Percentiles rank a stretch among this genome's conserved stretches.
Conservation (phyloP, 2,888 invertebrate species). For the Aphodius granarius region DNA sequence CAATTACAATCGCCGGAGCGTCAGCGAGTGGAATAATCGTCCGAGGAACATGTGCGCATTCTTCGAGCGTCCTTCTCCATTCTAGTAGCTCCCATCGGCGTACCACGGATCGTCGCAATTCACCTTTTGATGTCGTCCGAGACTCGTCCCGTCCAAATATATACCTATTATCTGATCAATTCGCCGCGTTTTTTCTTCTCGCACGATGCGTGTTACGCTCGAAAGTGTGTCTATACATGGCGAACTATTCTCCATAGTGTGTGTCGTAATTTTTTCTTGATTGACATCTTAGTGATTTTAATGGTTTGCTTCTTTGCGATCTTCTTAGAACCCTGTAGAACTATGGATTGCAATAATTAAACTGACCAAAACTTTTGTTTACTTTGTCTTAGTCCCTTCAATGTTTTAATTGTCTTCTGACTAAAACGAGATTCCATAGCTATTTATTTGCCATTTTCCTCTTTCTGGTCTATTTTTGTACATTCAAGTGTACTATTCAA, state of each 20-base stretch:
- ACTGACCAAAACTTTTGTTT: not conserved
- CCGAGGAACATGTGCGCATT: constrained; percentile 11
- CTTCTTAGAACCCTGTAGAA: not conserved
- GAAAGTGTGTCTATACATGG: not conserved
- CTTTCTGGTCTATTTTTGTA: no score
- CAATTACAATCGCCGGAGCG: constrained; percentile 32
- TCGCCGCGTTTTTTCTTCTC: not conserved
- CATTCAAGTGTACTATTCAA: no score
- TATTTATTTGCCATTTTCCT: no score
- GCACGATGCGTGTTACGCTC: not conserved
- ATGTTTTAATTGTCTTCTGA: no score
- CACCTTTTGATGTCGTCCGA: not conserved
- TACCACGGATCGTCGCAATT: not conserved
- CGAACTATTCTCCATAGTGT: not conserved
- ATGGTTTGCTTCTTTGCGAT: not conserved
- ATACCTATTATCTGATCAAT: not conserved
- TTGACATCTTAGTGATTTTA: not conserved
- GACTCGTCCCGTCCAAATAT: not conserved
- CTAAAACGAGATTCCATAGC: no score
- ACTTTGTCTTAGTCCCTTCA: not conserved
- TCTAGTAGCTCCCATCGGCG: not conserved
- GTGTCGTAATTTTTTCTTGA: not conserved
- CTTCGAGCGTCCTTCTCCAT: not conserved
- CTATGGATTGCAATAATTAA: not conserved
- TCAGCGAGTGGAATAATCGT: constrained; percentile 22